Conservation (phyloP, 1,140 invertebrate genomes). For the Lycorma delicatula region DNA sequence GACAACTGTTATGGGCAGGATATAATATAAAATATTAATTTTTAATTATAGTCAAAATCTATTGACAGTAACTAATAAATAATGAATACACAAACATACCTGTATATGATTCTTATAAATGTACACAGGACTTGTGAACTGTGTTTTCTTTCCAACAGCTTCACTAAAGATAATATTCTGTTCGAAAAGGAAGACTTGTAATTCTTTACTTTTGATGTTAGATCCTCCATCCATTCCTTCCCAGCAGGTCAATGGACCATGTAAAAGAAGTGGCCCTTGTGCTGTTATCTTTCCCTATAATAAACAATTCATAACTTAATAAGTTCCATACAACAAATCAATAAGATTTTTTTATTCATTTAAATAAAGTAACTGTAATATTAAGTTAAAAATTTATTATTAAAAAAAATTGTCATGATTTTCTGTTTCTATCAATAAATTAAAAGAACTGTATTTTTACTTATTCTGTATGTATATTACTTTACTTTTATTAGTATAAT, state of each 20-base stretch:
- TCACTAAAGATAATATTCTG: slow-evolving; percentile 97
- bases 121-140: slow-evolving; percentile 91
- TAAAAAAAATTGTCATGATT: no score
- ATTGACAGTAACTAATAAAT: no score
- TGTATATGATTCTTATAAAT: slow-evolving; percentile 95
- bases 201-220: slow-evolving; percentile 71
- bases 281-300: slow-evolving; percentile 91
- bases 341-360: background rate
- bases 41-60: no score
- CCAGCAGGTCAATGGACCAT: slow-evolving; percentile 76
- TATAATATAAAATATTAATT: no score
- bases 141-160: slow-evolving; percentile 85
- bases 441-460: no score
- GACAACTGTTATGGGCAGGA: no score
- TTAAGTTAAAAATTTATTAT: no score
- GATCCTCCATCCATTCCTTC: slow-evolving; percentile 49
- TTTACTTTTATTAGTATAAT: no score
- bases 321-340: background rate
- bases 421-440: no score
- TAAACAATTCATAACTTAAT: no score
- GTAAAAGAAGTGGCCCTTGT: slow-evolving; percentile 89
- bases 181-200: slow-evolving; percentile 96
- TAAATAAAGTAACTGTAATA: background rate
- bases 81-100: slow-evolving; percentile 51
- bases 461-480: no score